Percentiles rank a stretch among this genome's conserved stretches.
Evolutionary conservation across 2,797 vertebrate species (phyloP).

Genomic region (Apogon hyalosoma): DNA sequence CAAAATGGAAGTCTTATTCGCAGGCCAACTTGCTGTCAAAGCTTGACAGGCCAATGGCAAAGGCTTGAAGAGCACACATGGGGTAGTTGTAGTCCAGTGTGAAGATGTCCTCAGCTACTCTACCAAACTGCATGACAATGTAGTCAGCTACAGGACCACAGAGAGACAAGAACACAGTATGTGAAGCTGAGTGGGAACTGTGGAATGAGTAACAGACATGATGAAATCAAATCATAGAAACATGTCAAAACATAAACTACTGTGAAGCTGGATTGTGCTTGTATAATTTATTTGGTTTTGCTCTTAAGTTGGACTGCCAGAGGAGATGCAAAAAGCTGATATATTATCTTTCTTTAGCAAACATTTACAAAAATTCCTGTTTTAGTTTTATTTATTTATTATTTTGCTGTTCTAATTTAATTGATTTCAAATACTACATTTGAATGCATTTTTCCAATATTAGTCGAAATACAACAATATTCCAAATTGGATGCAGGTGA

Average conservation of each 20-base stretch:
- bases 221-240: not conserved
- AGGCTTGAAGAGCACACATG: slow-evolving; percentile 97
- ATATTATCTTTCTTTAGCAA: no score
- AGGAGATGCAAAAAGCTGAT: no score
- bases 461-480: no score
- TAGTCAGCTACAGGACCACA: slow-evolving; percentile 87
- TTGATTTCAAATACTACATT: no score
- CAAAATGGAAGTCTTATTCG: slow-evolving; percentile 81
- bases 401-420: no score
- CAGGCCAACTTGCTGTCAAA: slow-evolving; percentile 98
- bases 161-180: not conserved
- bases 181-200: not conserved
- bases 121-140: slow-evolving; percentile 98
- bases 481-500: no score
- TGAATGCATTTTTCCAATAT: no score
- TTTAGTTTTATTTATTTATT: no score
- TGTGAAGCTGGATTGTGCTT: no score
- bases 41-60: slow-evolving; percentile 96
- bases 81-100: slow-evolving; percentile 98
- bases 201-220: not conserved
- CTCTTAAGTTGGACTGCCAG: no score
- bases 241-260: not conserved
- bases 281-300: no score
- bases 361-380: no score
- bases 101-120: slow-evolving; percentile 95